Evolutionary conservation across 2,113 vertebrate species (phyloP), one percentile per base, ranked within the genome.

Genomic region (Argyrosomus japonicus): DNA sequence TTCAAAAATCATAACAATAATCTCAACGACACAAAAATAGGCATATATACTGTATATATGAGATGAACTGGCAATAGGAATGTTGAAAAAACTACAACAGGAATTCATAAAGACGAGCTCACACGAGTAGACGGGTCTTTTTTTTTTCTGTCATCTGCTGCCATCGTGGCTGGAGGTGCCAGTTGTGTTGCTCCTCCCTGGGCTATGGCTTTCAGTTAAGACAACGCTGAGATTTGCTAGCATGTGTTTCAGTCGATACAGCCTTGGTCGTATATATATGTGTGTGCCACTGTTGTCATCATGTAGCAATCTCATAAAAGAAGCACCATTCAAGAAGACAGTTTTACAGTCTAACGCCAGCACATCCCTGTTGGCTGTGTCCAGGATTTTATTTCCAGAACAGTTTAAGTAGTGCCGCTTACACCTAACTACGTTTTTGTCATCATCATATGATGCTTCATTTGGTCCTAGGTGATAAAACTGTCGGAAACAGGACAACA

Each of bases 41-140:
- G 87, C 83, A 91, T 83, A 87, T 12, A 83, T 14, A 90, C 68
- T 61, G 62, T 63, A 75, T 45, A 29, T 57, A 75, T 71, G 79
- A 91, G 84, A 93, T 92, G 75, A 91, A 84, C 75, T 68, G 84
- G 83, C 75, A 73, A 83, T 83, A 12, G 91, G 92, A 95, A 93
- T 92, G 90, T 91, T 81, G 67, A 75, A 54, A 86, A 83, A 69
- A 71, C 48, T n/a, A 73, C 58, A 48, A 72, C 23, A 60, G 73
- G 56, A 51, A 63, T 64, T 86, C 29, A 82, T 57, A 67, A 70
- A 81, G 84, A 70, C 27, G 18, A 89, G 75, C 73, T 82, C 60
- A 86, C 65, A 40, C 23, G 15, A 83, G 60, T 5, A 29, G 65
- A 64, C 60, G 25, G 78, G 19, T 77, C n/a, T 68, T 3, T 70